Conservation (phyloP, 2,888 invertebrate genomes). For the Hymenopus coronatus region DNA sequence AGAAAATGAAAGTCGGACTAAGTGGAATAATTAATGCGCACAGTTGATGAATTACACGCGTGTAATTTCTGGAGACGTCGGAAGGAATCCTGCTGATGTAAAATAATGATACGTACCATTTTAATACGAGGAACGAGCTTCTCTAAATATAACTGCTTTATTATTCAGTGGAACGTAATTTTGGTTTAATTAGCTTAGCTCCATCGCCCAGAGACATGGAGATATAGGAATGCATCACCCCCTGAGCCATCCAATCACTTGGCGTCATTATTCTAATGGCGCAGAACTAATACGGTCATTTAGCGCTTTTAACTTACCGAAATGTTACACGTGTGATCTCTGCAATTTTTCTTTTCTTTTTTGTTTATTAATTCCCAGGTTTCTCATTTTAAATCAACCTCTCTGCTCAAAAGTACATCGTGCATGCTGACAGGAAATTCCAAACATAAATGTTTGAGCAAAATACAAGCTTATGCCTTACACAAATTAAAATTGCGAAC, state of each 20-base stretch:
- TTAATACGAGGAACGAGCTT: background rate
- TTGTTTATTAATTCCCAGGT: background rate
- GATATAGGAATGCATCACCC: background rate
- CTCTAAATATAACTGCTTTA: background rate
- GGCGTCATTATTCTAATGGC: background rate
- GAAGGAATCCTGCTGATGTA: background rate
- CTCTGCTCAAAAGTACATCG: background rate
- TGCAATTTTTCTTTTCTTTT: background rate
- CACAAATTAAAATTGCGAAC: background rate
- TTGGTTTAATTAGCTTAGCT: background rate
- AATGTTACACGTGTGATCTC: background rate
- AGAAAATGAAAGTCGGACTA: too few relatives aligned
- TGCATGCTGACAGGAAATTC: background rate
- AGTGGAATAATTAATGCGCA: background rate
- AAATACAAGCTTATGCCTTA: background rate
- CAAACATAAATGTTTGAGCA: background rate
- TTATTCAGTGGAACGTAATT: background rate
- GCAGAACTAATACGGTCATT: background rate
- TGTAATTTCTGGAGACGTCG: background rate
- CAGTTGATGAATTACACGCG: background rate
- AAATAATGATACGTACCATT: background rate
- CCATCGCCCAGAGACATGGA: background rate
- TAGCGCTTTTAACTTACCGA: background rate
- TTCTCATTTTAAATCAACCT: background rate
- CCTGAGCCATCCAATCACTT: background rate